Base-by-base conservation (phyloP, 1,140 invertebrate genomes). In the Chionoecetes opilio region DNA sequence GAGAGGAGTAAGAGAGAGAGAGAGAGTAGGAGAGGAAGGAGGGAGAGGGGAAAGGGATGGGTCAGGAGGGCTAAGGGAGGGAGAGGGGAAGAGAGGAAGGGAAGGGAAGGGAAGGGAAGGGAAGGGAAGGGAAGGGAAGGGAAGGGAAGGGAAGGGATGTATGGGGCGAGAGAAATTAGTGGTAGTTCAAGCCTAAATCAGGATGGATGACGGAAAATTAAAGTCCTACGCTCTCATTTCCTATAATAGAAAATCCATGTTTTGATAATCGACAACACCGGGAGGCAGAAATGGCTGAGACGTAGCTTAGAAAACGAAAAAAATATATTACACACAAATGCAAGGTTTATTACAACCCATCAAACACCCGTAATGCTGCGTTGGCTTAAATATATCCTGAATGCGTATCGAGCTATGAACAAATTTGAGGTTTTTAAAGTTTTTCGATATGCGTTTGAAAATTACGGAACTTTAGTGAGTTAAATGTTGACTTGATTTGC, bases 151-250 rank as follows among this genome's bases (percentile, higher is more conserved):
- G 21, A 38, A 26, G 85, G 85, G 17, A 29, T 41, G 29, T 38
- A 46, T 38, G 32, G 88, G 88, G 88, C 26, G 38, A 46, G 86
- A n/a, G 88, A 38, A 41, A 90, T 35, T 38, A 90, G 37, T 41
- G 88, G 29, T 35, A 46, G 88, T 37, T 11, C 11, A 34, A 46
- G 88, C 37, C 88, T 90, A 41, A 90, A 41, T 35, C 32, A 41
- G 88, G 37, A 31, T 31, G 88, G 88, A 90, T 38, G 88, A 90
- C 37, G 88, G 37, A 41, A 90, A 90, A 41, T 35, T 90, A 90
- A 41, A 38, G 88, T 90, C 88, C n/a, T 11, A 38, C 26, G 88
- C 37, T 21, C 29, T 9, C 37, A 34, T 37, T 37, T 38, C 85
- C 31, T 17, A 87, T 38, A 75, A 35, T 87, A 87, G 85, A 35